Percentiles rank a stretch among this genome's conserved stretches.
Conservation (phyloP, 2,113 vertebrate species). For the Mobula birostris region DNA sequence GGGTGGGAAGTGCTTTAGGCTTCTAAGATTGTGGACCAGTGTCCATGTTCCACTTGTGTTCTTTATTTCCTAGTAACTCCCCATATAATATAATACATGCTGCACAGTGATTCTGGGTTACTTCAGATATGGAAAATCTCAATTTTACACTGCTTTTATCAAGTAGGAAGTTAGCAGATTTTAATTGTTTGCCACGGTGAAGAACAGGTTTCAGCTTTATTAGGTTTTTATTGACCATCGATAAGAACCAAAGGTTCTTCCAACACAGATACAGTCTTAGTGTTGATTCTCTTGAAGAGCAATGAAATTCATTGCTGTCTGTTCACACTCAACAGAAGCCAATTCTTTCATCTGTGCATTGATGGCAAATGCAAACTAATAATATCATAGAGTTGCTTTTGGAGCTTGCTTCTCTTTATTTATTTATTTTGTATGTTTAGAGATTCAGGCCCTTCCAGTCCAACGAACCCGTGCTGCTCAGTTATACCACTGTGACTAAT, state of each 20-base stretch:
- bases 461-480: too few relatives aligned
- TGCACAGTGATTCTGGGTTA: not conserved
- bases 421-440: too few relatives aligned
- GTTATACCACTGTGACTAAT: too few relatives aligned
- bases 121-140: not conserved
- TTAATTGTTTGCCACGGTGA: not conserved
- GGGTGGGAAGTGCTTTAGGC: not conserved
- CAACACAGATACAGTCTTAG: not conserved
- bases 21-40: not conserved
- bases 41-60: not conserved
- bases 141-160: not conserved
- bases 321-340: not conserved
- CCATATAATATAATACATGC: not conserved
- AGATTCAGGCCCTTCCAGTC: too few relatives aligned
- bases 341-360: too few relatives aligned
- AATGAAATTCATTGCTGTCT: not conserved
- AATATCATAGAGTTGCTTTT: too few relatives aligned
- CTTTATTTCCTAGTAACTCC: not conserved
- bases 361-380: too few relatives aligned
- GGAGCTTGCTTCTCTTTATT: too few relatives aligned
- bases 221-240: not conserved
- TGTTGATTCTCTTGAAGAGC: not conserved
- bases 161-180: not conserved
- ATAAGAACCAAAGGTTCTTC: not conserved
- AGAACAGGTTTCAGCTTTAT: not conserved